Evolutionary conservation across 2,797 vertebrate genomes (phyloP).

Genomic region (Limnodromus scolopaceus): DNA sequence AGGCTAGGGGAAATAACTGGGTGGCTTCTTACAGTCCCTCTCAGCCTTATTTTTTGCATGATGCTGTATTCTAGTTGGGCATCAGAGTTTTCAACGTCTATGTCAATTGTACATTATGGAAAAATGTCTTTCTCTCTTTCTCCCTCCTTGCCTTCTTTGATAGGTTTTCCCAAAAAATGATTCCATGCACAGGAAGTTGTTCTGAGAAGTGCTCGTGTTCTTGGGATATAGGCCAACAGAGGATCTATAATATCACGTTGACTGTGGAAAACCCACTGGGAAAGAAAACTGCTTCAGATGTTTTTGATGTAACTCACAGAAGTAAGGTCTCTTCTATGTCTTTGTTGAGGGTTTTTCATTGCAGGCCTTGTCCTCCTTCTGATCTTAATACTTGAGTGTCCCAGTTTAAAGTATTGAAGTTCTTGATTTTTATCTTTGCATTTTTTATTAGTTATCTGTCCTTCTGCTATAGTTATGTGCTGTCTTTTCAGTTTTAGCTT

Average conservation of each 20-base stretch:
- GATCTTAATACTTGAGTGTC: neutral
- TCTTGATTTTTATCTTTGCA: neutral
- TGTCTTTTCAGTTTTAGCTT: too few relatives aligned
- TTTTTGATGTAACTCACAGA: constrained; percentile 68
- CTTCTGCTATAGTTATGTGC: too few relatives aligned
- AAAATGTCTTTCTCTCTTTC: neutral
- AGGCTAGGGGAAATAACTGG: neutral
- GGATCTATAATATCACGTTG: constrained; percentile 70
- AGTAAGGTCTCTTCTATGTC: constrained; percentile 54
- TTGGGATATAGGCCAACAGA: constrained; percentile 44
- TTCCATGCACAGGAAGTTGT: too few relatives aligned
- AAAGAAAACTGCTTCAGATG: constrained; percentile 24
- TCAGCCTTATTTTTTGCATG: neutral
- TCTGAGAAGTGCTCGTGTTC: neutral
- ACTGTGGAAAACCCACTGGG: constrained; percentile 69
- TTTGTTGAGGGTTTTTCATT: neutral
- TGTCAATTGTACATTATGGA: neutral
- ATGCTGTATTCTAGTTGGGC: neutral
- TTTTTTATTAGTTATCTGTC: too few relatives aligned
- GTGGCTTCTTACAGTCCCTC: neutral
- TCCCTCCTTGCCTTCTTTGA: neutral
- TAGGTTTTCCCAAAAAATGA: too few relatives aligned
- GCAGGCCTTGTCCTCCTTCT: neutral
- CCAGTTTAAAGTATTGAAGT: neutral
- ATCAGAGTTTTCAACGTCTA: too few relatives aligned